Evolutionary conservation across 2,888 invertebrate species (phyloP), one percentile per base, ranked within the genome.

Genomic region (Apamea anceps): DNA sequence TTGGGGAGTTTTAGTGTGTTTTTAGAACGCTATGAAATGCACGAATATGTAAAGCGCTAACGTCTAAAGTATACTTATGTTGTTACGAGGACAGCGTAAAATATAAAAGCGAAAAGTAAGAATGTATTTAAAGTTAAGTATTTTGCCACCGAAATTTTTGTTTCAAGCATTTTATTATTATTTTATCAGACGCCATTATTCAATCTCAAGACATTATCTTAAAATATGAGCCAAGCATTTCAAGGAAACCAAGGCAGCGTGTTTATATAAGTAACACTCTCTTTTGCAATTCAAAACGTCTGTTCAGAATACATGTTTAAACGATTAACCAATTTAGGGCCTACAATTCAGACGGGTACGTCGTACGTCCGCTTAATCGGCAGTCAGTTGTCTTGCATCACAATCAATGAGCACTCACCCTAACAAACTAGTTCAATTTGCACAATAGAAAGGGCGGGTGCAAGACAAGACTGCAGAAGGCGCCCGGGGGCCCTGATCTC

Each of bases 401-500:
- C 80, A 87, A 86, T 86, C 87, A 88, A 84, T 90, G 87, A 84
- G 78, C 75, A 87, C 72, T 79, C 82, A 75, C 82, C 88, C 81
- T 88, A 83, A 88, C 80, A 89, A 86, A 91, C 90, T 87, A 91
- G 94, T 93, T 90, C 89, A 92, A 93, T 94, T 93, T 93, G 92
- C 91, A 91, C 92, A 94, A 92, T 92, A 88, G 90, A 91, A 91
- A 92, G 91, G 92, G 91, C 90, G 92, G 87, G 80, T 89, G 89
- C 89, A 91, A 91, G 91, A 91, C 90, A 91, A 92, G 91, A 91
- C 92, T 93, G 94, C 94, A 93, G 86, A 85, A 92, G 94, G 94
- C 95, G 94, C 96, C 77, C 93, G 90, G 93, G 94, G 94, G 94
- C 94, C 92, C 91, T 89, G 91, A 94, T 94, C 96, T 96, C 95